Conservation (phyloP, 2,888 invertebrate genomes). For the Polydrusus pterygomalis region DNA sequence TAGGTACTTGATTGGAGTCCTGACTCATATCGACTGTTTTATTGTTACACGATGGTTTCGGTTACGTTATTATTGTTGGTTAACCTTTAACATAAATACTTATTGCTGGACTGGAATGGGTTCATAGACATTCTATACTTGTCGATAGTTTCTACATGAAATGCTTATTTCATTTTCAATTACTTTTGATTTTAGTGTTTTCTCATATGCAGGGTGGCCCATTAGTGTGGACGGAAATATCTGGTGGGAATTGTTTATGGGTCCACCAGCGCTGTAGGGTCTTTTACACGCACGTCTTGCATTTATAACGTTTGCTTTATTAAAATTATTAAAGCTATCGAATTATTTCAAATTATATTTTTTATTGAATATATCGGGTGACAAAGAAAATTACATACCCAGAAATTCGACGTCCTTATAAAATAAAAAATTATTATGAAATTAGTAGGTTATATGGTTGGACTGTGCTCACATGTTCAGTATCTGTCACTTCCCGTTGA, state of each 20-base stretch:
- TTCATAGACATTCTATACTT: slow-evolving; percentile 20
- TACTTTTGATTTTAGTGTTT: background rate
- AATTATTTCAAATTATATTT: too few relatives aligned
- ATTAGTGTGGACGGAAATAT: background rate
- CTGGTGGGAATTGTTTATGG: background rate
- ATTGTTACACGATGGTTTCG: slow-evolving; percentile 8
- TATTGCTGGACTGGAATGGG: slow-evolving; percentile 13
- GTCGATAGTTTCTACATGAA: background rate
- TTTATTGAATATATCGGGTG: too few relatives aligned
- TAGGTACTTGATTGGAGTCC: slow-evolving; percentile 52
- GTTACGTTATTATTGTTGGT: slow-evolving; percentile 21
- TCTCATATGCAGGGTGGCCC: background rate
- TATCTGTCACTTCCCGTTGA: too few relatives aligned
- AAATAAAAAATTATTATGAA: too few relatives aligned
- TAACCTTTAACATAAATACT: slow-evolving; percentile 19
- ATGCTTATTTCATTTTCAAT: background rate
- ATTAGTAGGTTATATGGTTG: too few relatives aligned
- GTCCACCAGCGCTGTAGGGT: too few relatives aligned
- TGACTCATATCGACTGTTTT: slow-evolving; percentile 39
- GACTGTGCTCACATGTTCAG: too few relatives aligned
- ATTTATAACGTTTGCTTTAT: too few relatives aligned
- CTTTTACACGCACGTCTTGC: too few relatives aligned
- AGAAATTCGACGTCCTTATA: too few relatives aligned
- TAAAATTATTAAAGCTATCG: too few relatives aligned
- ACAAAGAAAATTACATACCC: too few relatives aligned